These are phyloP conservation scores for Lithosia quadra DNA, from an alignment of 2,888 invertebrate species.

Conservation along the genomic window DNA sequence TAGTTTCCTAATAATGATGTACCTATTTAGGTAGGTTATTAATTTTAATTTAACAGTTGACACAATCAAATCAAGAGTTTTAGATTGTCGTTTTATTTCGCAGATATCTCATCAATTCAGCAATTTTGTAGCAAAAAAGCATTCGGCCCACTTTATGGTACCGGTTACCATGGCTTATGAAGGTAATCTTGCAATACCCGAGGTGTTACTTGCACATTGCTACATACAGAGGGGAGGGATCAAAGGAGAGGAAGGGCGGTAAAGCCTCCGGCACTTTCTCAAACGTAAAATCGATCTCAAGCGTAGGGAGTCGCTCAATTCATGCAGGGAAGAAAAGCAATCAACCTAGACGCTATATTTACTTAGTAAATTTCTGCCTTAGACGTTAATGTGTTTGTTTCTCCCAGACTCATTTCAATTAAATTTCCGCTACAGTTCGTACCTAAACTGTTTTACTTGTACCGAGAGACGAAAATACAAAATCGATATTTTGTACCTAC, in stretches of 20 bases:
- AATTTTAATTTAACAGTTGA: neutral
- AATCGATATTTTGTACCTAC: neutral
- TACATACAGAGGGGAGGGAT: neutral
- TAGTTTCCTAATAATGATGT: too few relatives aligned
- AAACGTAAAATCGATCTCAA: neutral
- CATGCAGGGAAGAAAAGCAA: neutral
- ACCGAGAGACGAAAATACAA: neutral
- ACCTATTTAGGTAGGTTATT: neutral
- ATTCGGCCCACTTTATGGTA: neutral
- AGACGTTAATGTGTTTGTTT: neutral
- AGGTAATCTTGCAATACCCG: neutral
- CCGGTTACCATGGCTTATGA: neutral
- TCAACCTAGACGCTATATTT: neutral
- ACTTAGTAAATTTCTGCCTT: neutral
- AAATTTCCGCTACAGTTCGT: conserved; percentile 31
- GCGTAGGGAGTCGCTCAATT: neutral
- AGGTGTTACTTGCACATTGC: neutral
- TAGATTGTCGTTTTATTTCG: neutral
- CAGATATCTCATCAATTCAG: neutral
- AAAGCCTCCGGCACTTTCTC: neutral
- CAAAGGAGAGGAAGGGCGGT: neutral
- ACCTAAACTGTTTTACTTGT: neutral
- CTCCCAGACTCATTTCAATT: conserved; percentile 14
- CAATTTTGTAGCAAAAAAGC: neutral
- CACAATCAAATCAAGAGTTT: neutral